Conservation (phyloP, 2,113 vertebrate genomes). For the Albula glossodonta region DNA sequence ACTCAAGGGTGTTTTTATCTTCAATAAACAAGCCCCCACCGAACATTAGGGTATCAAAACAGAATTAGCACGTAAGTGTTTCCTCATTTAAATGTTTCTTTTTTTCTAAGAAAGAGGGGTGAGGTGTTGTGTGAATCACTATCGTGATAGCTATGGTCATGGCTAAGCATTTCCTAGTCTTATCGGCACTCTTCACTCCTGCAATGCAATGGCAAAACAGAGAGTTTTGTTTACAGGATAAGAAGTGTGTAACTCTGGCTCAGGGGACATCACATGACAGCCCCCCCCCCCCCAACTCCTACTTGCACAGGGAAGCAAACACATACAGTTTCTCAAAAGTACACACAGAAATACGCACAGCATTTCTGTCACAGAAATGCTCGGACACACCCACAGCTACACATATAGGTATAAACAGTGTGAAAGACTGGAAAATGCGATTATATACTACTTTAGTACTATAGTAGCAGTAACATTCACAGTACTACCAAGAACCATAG, state of each 20-base stretch:
- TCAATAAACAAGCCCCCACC: neutral
- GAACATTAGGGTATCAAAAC: no score
- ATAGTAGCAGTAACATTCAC: neutral
- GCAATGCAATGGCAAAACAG: no score
- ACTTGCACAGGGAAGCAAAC: no score
- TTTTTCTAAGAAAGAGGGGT: neutral
- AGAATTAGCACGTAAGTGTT: neutral
- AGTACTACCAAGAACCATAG: no score
- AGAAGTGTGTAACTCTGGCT: neutral
- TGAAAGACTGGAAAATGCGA: no score
- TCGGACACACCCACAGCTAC: slow-evolving; percentile 6
- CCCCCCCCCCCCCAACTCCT: neutral
- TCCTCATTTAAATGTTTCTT: neutral
- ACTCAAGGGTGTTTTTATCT: no score
- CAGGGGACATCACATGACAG: neutral
- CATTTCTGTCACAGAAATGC: neutral
- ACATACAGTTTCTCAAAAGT: no score
- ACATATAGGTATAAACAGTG: neutral
- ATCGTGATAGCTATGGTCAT: neutral
- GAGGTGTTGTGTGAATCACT: neutral
- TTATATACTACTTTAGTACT: no score
- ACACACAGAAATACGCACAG: no score
- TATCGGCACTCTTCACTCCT: neutral
- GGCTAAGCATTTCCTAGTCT: neutral
- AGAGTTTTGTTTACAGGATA: neutral